Conservation (phyloP, 2,888 invertebrate species). For the Mesoligia furuncula region DNA sequence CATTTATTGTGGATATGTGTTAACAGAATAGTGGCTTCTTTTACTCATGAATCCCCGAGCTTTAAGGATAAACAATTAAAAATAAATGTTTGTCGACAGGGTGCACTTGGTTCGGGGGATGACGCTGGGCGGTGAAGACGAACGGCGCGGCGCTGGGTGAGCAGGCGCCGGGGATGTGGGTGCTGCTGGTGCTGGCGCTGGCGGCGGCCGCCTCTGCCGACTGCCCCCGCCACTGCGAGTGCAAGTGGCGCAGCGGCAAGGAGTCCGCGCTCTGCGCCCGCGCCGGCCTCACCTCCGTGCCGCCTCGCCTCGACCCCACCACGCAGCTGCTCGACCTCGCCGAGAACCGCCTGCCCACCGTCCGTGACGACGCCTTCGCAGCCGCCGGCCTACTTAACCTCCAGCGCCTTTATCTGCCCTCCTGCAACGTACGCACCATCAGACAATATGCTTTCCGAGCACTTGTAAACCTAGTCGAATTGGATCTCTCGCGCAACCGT, state of each 20-base stretch:
- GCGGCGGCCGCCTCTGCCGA: constrained; percentile 90
- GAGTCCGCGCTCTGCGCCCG: constrained; percentile 95
- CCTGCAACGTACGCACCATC: constrained; percentile 92
- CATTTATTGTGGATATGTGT: not conserved
- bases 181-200: constrained; percentile 86
- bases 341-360: constrained; percentile 92
- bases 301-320: constrained; percentile 93
- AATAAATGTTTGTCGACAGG: constrained; percentile 73
- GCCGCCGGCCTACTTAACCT: constrained; percentile 94
- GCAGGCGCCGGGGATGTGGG: constrained; percentile 91
- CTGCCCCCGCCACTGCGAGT: constrained; percentile 95
- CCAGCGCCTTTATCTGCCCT: constrained; percentile 94
- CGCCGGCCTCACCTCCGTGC: constrained; percentile 94
- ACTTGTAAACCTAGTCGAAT: constrained; percentile 94
- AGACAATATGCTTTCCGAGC: constrained; percentile 94
- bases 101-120: constrained; percentile 79
- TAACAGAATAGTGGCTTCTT: not conserved
- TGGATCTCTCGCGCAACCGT: constrained; percentile 94
- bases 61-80: not conserved
- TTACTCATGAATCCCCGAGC: not conserved
- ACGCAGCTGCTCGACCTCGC: constrained; percentile 95
- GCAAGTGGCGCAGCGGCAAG: constrained; percentile 97
- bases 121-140: constrained; percentile 84
- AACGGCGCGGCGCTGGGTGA: constrained; percentile 86
- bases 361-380: constrained; percentile 94